These are phyloP conservation scores for Hemicentrotus pulcherrimus DNA, from an alignment of 35 echinoderm and acorn worm species.

Conservation along the genomic window DNA sequence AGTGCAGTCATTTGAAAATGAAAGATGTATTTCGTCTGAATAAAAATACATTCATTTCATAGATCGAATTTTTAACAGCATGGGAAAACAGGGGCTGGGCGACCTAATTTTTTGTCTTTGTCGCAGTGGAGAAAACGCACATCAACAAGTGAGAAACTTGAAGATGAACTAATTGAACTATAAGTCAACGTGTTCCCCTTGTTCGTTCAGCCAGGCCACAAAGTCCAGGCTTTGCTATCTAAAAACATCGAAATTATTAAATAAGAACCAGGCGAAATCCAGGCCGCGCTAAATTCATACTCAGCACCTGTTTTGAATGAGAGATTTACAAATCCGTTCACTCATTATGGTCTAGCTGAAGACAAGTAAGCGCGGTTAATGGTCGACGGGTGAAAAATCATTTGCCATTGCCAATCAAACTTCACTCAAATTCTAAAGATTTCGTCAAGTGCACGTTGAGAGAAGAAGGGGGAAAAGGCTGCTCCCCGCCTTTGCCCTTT, in stretches of 20 bases:
- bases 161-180: neutral
- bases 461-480: neutral
- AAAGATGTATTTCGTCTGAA: neutral
- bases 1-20: too few relatives aligned
- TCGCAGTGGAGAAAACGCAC: neutral
- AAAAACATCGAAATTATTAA: conserved; percentile 15
- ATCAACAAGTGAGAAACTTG: neutral
- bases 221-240: neutral
- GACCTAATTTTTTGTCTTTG: neutral
- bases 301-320: neutral
- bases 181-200: neutral
- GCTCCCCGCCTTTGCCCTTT: neutral
- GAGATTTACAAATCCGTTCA: conserved; percentile 6
- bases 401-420: conserved; percentile 4
- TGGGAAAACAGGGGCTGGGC: too few relatives aligned
- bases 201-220: neutral
- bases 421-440: neutral
- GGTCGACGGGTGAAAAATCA: neutral
- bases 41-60: neutral
- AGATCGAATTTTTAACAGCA: too few relatives aligned
- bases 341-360: neutral
- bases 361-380: neutral
- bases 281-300: neutral
- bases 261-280: neutral
- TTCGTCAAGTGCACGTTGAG: neutral